Conservation (phyloP, 2,888 invertebrate species). For the Phengaris arion region DNA sequence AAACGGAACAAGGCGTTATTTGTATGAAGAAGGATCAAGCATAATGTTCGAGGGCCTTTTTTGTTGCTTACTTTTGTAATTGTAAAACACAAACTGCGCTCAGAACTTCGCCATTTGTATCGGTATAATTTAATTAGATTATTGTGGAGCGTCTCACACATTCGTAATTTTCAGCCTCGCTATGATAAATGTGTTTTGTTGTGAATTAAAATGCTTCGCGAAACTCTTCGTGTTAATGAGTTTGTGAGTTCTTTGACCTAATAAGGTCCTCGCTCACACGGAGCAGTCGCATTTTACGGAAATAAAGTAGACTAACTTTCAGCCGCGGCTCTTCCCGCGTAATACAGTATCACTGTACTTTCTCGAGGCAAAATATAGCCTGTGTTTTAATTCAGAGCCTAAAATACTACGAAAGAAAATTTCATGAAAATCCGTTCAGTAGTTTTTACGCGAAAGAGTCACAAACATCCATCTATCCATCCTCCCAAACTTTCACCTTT, state of each 20-base stretch:
- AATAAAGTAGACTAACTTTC: background rate
- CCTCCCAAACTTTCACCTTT: too few relatives aligned
- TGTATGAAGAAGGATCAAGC: too few relatives aligned
- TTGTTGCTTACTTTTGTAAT: background rate
- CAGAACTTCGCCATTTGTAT: constrained; percentile 3
- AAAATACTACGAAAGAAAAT: background rate
- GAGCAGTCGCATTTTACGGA: background rate
- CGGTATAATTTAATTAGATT: background rate
- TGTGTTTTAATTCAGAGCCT: too few relatives aligned
- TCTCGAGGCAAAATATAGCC: too few relatives aligned
- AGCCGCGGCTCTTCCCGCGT: too few relatives aligned
- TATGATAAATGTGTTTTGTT: constrained; percentile 10
- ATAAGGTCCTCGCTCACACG: background rate
- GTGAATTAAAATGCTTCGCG: background rate
- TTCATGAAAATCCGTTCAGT: too few relatives aligned
- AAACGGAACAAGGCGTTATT: too few relatives aligned
- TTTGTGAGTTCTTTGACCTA: background rate
- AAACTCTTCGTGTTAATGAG: background rate
- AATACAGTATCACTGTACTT: too few relatives aligned
- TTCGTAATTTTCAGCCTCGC: background rate
- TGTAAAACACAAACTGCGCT: background rate
- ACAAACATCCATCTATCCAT: too few relatives aligned
- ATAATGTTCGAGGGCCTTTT: too few relatives aligned
- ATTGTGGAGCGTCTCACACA: background rate
- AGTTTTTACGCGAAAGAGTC: too few relatives aligned